phyloP scores from a whole-genome alignment of 2,113 vertebrate species.

The Hipposideros armiger region DNA sequence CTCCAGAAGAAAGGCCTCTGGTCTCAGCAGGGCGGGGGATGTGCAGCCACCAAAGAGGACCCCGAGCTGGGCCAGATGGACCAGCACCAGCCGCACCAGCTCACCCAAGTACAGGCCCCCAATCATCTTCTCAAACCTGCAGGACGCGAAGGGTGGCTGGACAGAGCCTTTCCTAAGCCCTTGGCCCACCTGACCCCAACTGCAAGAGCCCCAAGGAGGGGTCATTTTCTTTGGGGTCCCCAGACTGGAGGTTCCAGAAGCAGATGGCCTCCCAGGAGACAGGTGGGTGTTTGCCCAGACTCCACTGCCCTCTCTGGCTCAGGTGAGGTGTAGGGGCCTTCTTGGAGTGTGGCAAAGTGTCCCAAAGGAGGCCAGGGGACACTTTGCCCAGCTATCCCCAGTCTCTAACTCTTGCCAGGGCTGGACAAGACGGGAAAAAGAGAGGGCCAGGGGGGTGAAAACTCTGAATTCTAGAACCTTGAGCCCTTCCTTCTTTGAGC shows the following conservation, averaged over 20 bases:
- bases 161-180: background rate
- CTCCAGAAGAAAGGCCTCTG: conserved; percentile 81
- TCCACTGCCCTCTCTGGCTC: background rate
- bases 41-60: conserved; percentile 85
- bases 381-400: background rate
- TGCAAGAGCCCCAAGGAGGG: background rate
- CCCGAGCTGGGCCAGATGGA: conserved; percentile 82
- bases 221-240: background rate
- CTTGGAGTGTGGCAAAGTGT: background rate
- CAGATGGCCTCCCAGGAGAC: background rate
- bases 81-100: conserved; percentile 87
- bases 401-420: background rate
- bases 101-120: conserved; percentile 92
- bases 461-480: conserved; percentile 39
- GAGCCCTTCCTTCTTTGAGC: conserved; percentile 6
- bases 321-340: background rate
- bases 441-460: background rate
- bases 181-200: background rate
- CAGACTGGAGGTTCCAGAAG: background rate
- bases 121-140: conserved; percentile 95
- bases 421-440: background rate
- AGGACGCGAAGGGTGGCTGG: background rate
- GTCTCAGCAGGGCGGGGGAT: conserved; percentile 70
- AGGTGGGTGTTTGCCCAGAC: background rate
- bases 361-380: background rate